A percentile compares a stretch with the other conserved stretches of the same genome.
Evolutionary conservation across 2,797 vertebrate species (phyloP).

Genomic region (Ataeniobius toweri): DNA sequence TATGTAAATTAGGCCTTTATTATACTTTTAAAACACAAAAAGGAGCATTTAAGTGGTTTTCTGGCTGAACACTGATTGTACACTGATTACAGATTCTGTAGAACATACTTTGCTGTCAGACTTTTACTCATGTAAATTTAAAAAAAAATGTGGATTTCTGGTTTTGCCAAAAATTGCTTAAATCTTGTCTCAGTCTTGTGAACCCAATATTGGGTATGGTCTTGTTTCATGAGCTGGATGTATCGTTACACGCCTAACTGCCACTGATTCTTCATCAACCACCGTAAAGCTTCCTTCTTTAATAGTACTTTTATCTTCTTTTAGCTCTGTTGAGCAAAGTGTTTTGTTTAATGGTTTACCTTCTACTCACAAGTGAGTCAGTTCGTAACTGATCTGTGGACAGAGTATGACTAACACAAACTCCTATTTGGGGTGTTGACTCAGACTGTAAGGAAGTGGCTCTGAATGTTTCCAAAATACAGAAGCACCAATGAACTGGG

Average conservation of each 20-base stretch:
- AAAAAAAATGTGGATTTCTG: neutral
- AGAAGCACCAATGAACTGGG: conserved; percentile 11
- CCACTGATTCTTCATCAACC: conserved; percentile 9
- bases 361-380: conserved; percentile 60
- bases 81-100: neutral
- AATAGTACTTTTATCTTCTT: conserved; percentile 12
- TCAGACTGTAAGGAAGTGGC: conserved; percentile 56
- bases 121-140: neutral
- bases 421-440: conserved; percentile 47
- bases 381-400: conserved; percentile 45
- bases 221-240: neutral
- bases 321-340: conserved; percentile 12
- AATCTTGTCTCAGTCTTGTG: neutral
- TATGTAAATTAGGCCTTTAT: too few relatives aligned
- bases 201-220: neutral
- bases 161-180: neutral
- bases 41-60: too few relatives aligned
- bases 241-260: neutral
- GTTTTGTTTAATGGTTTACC: conserved; percentile 41
- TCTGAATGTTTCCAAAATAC: conserved; percentile 6
- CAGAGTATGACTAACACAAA: conserved; percentile 40
- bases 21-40: too few relatives aligned
- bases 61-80: neutral
- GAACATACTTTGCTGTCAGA: neutral
- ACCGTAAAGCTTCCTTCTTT: conserved; percentile 12